These are phyloP conservation scores for Drosophila truncata DNA, from an alignment of 1,140 invertebrate genomes.

Conservation along the genomic window DNA sequence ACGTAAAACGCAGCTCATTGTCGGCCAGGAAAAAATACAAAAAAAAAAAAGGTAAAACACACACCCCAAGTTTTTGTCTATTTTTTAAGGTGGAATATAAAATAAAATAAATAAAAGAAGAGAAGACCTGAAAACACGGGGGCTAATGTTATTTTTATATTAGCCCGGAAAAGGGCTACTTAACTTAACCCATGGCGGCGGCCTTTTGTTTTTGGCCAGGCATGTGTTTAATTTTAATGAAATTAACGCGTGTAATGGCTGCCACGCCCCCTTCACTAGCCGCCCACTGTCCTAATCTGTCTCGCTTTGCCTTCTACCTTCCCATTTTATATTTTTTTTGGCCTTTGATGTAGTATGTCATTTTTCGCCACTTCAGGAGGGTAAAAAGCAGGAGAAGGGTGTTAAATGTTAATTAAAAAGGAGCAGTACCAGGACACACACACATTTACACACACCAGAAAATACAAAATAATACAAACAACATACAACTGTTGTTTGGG, in stretches of 20 bases:
- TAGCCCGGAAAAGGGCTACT: constrained; percentile 53
- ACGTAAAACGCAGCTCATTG: constrained; percentile 78
- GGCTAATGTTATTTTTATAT: constrained; percentile 82
- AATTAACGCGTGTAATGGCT: constrained; percentile 81
- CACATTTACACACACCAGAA: neutral
- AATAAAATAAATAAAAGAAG: constrained; percentile 10
- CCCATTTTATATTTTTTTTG: constrained; percentile 35
- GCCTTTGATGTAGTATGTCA: constrained; percentile 81
- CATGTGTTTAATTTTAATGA: constrained; percentile 84
- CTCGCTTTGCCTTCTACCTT: constrained; percentile 11
- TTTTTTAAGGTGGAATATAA: constrained; percentile 19
- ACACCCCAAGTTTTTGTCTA: neutral
- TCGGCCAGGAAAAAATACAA: constrained; percentile 36
- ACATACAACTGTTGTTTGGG: constrained; percentile 17
- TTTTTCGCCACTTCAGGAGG: constrained; percentile 32
- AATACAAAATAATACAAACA: neutral
- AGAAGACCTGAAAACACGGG: constrained; percentile 28
- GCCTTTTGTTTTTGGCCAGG: constrained; percentile 76
- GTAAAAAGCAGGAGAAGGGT: constrained; percentile 12
- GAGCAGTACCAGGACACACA: constrained; percentile 18
- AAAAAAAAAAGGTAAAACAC: constrained; percentile 1
- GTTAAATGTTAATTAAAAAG: constrained; percentile 83
- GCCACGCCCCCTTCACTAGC: constrained; percentile 45
- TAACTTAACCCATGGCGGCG: constrained; percentile 38
- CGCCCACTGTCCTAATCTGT: constrained; percentile 54